Conservation (phyloP, 2,888 invertebrate species). For the Harpalus rufipes region DNA sequence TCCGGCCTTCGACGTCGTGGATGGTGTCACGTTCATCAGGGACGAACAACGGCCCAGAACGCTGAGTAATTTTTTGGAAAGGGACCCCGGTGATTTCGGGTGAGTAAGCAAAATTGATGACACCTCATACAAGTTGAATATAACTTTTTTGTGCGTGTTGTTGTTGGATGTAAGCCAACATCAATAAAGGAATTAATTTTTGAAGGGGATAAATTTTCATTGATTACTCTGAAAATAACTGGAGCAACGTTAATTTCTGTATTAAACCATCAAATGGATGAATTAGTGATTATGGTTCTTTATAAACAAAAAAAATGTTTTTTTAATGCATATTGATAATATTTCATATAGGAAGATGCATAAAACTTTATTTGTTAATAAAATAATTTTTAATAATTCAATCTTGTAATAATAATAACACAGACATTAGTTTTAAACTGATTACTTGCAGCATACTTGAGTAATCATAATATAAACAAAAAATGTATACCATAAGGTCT, state of each 20-base stretch:
- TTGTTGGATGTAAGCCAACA: slow-evolving; percentile 4
- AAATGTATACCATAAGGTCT: too few relatives aligned
- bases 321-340: too few relatives aligned
- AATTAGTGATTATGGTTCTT: too few relatives aligned
- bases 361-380: too few relatives aligned
- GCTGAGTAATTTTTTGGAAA: slow-evolving; percentile 83
- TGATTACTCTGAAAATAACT: neutral
- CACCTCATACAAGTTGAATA: slow-evolving; percentile 7
- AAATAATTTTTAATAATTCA: too few relatives aligned
- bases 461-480: too few relatives aligned
- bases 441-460: too few relatives aligned
- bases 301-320: too few relatives aligned
- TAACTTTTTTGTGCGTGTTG: slow-evolving; percentile 70
- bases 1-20: slow-evolving; percentile 83
- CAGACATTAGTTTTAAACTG: too few relatives aligned
- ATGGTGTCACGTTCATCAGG: slow-evolving; percentile 82
- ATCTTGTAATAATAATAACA: too few relatives aligned
- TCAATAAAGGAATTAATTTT: slow-evolving; percentile 25
- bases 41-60: slow-evolving; percentile 84
- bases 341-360: too few relatives aligned
- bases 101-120: slow-evolving; percentile 74
- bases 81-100: slow-evolving; percentile 87
- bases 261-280: neutral
- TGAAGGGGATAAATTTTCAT: neutral
- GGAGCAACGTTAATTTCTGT: neutral